A percentile compares a stretch with the other conserved stretches of the same genome.
phyloP scores from a whole-genome alignment of 2,888 invertebrate genomes.

The Achlya flavicornis region DNA sequence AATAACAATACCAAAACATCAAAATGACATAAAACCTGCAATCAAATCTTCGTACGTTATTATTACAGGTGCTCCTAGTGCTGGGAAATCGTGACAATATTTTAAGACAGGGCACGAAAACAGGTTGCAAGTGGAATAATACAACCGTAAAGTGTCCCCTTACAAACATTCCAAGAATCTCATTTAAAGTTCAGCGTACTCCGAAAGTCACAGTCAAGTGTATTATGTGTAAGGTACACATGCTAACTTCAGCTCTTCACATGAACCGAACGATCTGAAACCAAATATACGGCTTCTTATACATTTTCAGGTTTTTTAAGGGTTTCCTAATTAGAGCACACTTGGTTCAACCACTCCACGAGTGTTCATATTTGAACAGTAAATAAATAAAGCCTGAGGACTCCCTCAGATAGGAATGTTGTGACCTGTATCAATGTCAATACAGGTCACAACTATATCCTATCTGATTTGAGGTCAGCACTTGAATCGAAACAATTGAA shows the following conservation, averaged over 20 bases:
- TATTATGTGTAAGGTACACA: slow-evolving; percentile 47
- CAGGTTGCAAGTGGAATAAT: slow-evolving; percentile 42
- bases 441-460: too few species aligned
- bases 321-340: too few species aligned
- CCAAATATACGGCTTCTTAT: slow-evolving; percentile 45
- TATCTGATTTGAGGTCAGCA: too few species aligned
- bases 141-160: slow-evolving; percentile 56
- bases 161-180: slow-evolving; percentile 66
- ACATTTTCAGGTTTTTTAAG: slow-evolving; percentile 36
- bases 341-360: too few species aligned
- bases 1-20: too few species aligned
- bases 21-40: slow-evolving; percentile 18
- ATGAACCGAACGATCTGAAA: slow-evolving; percentile 31
- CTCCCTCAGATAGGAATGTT: too few species aligned
- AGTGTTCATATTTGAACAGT: too few species aligned
- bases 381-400: too few species aligned
- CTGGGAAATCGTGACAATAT: slow-evolving; percentile 21
- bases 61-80: slow-evolving; percentile 27
- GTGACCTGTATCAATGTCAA: too few species aligned
- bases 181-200: slow-evolving; percentile 67
- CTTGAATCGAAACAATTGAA: too few species aligned
- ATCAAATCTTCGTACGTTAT: slow-evolving; percentile 29
- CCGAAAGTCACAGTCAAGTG: slow-evolving; percentile 54
- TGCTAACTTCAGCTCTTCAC: slow-evolving; percentile 40
- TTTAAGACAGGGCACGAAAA: slow-evolving; percentile 23